These are phyloP conservation scores for Addax nasomaculatus DNA, from an alignment of 2,113 vertebrate species.

Conservation along the genomic window DNA sequence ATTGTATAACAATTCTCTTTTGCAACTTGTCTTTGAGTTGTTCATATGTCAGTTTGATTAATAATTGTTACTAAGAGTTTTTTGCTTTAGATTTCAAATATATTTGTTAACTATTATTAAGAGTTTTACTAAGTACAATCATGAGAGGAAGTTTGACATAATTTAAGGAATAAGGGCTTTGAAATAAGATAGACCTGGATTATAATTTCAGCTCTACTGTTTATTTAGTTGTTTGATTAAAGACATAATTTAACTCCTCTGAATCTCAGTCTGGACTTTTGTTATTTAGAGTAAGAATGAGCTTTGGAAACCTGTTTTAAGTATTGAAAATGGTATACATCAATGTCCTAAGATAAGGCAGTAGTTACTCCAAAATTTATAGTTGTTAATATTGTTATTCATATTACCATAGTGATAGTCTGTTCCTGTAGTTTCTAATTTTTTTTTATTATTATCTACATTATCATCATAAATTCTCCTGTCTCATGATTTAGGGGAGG, in stretches of 20 bases:
- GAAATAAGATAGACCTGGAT: neutral
- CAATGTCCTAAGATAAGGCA: neutral
- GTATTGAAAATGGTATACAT: neutral
- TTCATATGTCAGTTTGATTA: neutral
- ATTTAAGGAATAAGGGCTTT: neutral
- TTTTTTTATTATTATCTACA: neutral
- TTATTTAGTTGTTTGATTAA: neutral
- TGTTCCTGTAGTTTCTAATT: neutral
- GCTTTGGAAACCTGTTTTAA: neutral
- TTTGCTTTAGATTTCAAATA: neutral
- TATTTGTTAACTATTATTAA: neutral
- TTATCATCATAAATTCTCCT: neutral
- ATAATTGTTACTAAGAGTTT: neutral
- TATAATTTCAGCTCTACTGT: neutral
- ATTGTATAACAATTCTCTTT: neutral
- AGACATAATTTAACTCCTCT: neutral
- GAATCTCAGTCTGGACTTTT: neutral
- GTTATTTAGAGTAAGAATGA: neutral
- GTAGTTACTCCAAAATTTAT: neutral
- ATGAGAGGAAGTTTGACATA: neutral
- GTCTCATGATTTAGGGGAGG: neutral
- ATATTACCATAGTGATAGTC: neutral
- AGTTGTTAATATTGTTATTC: neutral
- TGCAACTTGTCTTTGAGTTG: neutral
- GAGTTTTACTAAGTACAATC: neutral